A percentile compares a stretch with the other conserved stretches of the same genome.
Conservation (phyloP, 1,140 invertebrate genomes). For the Drosophila nigrodunni region DNA sequence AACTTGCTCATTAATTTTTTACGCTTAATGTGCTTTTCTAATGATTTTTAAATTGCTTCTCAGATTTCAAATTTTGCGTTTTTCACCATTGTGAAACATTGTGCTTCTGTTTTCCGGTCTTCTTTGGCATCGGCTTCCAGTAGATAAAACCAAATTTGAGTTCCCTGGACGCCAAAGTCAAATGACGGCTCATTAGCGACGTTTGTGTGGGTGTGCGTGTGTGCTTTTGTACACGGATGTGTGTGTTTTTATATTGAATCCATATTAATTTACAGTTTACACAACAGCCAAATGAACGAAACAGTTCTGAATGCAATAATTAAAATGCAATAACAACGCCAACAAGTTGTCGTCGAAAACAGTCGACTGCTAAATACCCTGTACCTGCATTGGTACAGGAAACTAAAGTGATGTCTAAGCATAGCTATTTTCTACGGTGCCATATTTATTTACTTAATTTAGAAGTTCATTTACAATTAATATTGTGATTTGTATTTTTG, state of each 20-base stretch:
- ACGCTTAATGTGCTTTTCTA: conserved; percentile 80
- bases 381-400: neutral
- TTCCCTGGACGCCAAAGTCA: conserved; percentile 36
- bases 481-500: too few species aligned
- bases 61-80: conserved; percentile 62
- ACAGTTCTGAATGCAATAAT: conserved; percentile 56
- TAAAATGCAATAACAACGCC: conserved; percentile 62
- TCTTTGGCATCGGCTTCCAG: conserved; percentile 3
- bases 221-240: neutral
- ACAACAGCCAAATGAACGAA: conserved; percentile 26
- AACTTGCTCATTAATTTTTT: conserved; percentile 81
- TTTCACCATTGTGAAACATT: conserved; percentile 21
- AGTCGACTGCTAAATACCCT: neutral
- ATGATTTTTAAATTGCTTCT: conserved; percentile 82
- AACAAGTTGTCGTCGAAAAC: neutral
- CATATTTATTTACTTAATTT: too few species aligned
- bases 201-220: conserved; percentile 1
- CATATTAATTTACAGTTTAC: conserved; percentile 50
- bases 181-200: conserved; percentile 64
- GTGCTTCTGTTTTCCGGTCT: conserved; percentile 18
- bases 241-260: conserved; percentile 25
- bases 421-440: too few species aligned
- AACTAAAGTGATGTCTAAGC: too few species aligned
- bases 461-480: too few species aligned
- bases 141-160: conserved; percentile 28